Evolutionary conservation across 92 coral and sea anemone genomes (phyloP).

Genomic region (Heteractis magnifica): DNA sequence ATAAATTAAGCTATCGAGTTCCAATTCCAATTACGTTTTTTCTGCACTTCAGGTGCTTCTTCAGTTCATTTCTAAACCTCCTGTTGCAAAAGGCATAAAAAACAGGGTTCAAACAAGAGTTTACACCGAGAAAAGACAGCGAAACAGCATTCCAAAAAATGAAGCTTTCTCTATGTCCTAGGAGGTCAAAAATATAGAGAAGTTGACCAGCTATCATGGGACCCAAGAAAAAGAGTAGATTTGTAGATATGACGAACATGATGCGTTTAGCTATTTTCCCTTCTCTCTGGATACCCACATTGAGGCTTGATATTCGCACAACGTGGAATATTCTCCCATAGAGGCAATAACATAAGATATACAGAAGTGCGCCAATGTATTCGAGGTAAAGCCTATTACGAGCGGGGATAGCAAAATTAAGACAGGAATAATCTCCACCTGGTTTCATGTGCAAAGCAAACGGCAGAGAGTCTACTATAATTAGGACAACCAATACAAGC

Average conservation of each 20-base stretch:
- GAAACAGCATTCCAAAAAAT: constrained; percentile 3
- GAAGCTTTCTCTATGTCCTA: background rate
- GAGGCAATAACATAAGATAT: background rate
- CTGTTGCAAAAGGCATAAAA: background rate
- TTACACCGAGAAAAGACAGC: background rate
- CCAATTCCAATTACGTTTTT: background rate
- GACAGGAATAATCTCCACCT: background rate
- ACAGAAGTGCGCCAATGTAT: background rate
- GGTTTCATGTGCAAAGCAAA: background rate
- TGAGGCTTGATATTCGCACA: background rate
- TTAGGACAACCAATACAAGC: background rate
- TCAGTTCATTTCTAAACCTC: background rate
- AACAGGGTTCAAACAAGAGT: background rate
- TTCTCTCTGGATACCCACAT: background rate
- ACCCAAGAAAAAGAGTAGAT: background rate
- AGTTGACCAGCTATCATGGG: constrained; percentile 4
- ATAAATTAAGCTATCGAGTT: too few relatives aligned
- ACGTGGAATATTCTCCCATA: background rate
- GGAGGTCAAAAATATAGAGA: background rate
- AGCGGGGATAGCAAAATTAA: background rate
- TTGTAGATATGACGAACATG: background rate
- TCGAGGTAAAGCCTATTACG: background rate
- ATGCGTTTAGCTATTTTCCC: background rate
- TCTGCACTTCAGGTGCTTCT: background rate
- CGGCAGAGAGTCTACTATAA: background rate